A percentile compares a stretch with the other conserved stretches of the same genome.
Conservation (phyloP, 2,888 invertebrate genomes). For the Chaetogeoica ovagalla region DNA sequence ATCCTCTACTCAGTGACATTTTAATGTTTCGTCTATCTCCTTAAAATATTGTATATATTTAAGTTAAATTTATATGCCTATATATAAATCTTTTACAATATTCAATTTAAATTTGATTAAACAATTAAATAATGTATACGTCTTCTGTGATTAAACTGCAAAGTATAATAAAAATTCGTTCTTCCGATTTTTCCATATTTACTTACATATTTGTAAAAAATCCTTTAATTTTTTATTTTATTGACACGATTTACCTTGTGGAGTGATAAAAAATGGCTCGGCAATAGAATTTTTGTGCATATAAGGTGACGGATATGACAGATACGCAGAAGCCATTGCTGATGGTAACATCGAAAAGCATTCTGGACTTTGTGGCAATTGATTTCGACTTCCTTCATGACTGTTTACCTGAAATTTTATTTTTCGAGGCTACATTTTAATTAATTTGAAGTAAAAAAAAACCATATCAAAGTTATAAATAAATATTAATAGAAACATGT, state of each 20-base stretch:
- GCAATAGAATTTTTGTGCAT: constrained; percentile 57
- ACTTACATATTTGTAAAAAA: too few species aligned
- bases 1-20: too few species aligned
- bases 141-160: too few species aligned
- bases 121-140: too few species aligned
- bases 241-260: constrained; percentile 57
- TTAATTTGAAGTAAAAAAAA: neutral
- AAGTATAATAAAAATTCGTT: too few species aligned
- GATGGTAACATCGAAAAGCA: constrained; percentile 57
- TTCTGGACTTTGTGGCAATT: constrained; percentile 54
- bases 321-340: constrained; percentile 57
- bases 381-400: constrained; percentile 41
- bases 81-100: too few species aligned
- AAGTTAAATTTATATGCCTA: too few species aligned
- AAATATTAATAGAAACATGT: neutral
- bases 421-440: neutral
- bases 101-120: too few species aligned
- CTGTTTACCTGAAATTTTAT: constrained; percentile 45
- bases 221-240: neutral
- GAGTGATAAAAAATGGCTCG: constrained; percentile 58
- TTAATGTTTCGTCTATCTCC: too few species aligned
- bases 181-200: too few species aligned
- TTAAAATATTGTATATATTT: too few species aligned
- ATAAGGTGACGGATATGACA: constrained; percentile 60
- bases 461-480: neutral